These are phyloP conservation scores for Pelecanoides urinatrix DNA, from an alignment of 2,113 vertebrate genomes.

Conservation along the genomic window DNA sequence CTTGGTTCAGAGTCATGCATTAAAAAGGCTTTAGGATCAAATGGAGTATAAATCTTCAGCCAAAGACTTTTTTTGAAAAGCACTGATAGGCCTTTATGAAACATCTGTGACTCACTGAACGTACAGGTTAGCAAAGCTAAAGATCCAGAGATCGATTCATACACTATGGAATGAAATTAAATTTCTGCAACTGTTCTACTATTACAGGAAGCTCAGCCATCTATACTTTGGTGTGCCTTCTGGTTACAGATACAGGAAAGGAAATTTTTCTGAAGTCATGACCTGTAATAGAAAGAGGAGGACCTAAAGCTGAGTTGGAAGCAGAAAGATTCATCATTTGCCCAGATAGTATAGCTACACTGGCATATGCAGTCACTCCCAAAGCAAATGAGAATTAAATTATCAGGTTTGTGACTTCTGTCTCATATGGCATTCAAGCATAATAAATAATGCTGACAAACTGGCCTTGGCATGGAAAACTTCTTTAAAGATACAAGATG, in stretches of 20 bases:
- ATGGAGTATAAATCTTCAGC: background rate
- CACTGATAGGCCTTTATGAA: background rate
- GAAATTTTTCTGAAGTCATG: background rate
- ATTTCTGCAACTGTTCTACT: background rate
- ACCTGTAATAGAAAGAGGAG: background rate
- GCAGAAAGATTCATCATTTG: background rate
- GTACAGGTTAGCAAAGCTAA: background rate
- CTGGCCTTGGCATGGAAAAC: background rate
- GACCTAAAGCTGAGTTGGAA: background rate
- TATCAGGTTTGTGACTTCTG: background rate
- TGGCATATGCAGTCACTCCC: background rate
- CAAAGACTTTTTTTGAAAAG: background rate
- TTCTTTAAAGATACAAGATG: slow-evolving; percentile 14
- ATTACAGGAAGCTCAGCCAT: background rate
- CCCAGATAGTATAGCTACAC: background rate
- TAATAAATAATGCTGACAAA: slow-evolving; percentile 12
- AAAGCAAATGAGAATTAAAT: background rate
- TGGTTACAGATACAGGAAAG: background rate
- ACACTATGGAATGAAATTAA: background rate
- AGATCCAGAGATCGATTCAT: background rate
- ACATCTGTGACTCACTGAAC: background rate
- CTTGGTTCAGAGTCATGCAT: background rate
- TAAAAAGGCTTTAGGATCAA: background rate
- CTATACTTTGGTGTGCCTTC: background rate
- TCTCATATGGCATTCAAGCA: background rate